These are phyloP conservation scores for Drosophila novamexicana DNA, from an alignment of 1,140 invertebrate genomes.

Conservation along the genomic window DNA sequence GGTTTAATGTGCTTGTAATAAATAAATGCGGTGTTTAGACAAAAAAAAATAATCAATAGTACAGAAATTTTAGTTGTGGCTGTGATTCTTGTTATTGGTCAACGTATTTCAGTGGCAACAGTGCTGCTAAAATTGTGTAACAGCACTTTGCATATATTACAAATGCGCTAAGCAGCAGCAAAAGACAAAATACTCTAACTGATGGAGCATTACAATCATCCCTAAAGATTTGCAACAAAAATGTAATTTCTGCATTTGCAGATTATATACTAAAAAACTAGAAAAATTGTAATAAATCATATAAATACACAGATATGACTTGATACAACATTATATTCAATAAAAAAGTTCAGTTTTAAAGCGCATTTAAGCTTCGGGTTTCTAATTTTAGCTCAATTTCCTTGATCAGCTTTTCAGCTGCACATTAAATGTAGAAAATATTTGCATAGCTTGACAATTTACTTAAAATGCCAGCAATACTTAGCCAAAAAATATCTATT, in stretches of 20 bases:
- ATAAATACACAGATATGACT: too few relatives aligned
- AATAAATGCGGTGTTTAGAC: slow-evolving; percentile 69
- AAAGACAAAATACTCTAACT: background rate
- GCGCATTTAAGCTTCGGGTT: background rate
- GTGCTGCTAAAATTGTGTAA: slow-evolving; percentile 28
- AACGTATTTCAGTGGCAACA: slow-evolving; percentile 11
- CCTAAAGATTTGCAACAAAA: too few relatives aligned
- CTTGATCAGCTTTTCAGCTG: background rate
- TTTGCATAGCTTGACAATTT: slow-evolving; percentile 5
- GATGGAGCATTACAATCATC: background rate
- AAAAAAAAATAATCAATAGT: slow-evolving; percentile 44
- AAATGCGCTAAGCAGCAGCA: slow-evolving; percentile 17
- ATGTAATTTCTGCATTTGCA: too few relatives aligned
- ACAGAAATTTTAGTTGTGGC: slow-evolving; percentile 12
- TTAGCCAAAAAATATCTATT: background rate
- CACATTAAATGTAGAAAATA: slow-evolving; percentile 10
- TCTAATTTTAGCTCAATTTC: background rate
- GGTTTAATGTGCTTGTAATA: slow-evolving; percentile 83
- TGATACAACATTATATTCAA: too few relatives aligned
- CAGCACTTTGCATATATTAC: slow-evolving; percentile 34
- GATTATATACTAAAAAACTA: too few relatives aligned
- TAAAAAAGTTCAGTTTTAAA: background rate
- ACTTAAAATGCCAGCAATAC: background rate
- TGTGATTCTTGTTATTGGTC: slow-evolving; percentile 10
- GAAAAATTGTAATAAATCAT: too few relatives aligned